Conservation (phyloP, 2,113 vertebrate genomes). For the Channa maculata region DNA sequence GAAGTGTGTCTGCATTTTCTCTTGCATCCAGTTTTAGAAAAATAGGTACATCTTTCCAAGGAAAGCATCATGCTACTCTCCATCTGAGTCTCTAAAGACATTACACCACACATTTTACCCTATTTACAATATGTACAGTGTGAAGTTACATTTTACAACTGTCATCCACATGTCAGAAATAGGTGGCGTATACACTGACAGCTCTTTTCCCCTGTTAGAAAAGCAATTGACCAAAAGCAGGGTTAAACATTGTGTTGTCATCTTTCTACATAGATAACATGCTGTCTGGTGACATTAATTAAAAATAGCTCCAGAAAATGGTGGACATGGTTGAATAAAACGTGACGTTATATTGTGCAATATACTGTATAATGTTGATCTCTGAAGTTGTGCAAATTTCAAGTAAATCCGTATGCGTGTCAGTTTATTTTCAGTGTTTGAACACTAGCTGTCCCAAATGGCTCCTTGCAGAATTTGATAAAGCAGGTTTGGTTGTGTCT, state of each 20-base stretch:
- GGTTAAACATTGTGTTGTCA: neutral
- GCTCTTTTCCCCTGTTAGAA: neutral
- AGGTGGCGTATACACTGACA: neutral
- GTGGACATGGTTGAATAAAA: too few relatives aligned
- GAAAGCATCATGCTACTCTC: neutral
- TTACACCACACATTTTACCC: neutral
- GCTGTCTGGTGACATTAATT: too few relatives aligned
- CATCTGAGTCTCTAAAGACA: neutral
- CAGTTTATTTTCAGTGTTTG: constrained; percentile 34
- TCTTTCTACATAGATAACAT: neutral
- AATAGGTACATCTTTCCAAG: neutral
- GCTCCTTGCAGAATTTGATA: constrained; percentile 53
- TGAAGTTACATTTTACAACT: too few relatives aligned
- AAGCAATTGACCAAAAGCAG: neutral
- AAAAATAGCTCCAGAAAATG: neutral
- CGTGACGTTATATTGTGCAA: neutral
- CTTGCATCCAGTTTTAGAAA: neutral
- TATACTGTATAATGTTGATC: neutral
- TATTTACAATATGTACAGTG: too few relatives aligned
- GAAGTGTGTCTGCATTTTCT: neutral
- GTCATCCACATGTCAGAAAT: neutral
- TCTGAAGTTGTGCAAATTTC: neutral
- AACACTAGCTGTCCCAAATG: constrained; percentile 26
- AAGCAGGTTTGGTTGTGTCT: constrained; percentile 45
- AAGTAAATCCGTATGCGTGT: constrained; percentile 12